Percentiles rank a stretch among this genome's conserved stretches.
Conservation (phyloP, 2,113 vertebrate species). For the Spheniscus mendiculus region DNA sequence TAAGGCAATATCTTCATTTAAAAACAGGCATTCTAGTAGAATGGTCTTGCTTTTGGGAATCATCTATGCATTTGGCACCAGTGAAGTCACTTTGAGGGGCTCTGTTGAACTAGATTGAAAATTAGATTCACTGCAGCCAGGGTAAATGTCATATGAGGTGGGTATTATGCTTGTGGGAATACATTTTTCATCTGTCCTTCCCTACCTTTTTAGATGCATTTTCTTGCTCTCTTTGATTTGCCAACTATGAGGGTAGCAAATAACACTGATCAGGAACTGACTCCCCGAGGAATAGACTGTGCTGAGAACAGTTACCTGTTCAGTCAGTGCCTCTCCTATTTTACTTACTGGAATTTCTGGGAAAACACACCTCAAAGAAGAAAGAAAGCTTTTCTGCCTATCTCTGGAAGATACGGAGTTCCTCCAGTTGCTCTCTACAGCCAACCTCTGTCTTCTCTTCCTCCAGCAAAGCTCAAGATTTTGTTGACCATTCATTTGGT, state of each 20-base stretch:
- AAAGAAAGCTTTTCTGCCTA: background rate
- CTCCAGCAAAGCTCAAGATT: background rate
- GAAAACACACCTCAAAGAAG: background rate
- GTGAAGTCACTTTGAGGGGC: background rate
- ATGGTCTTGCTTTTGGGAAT: background rate
- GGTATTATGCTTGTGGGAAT: background rate
- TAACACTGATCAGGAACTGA: background rate
- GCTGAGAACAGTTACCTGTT: background rate
- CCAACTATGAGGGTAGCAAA: background rate
- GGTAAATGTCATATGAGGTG: background rate
- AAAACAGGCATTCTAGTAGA: background rate
- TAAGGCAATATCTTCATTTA: background rate
- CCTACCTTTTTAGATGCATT: background rate
- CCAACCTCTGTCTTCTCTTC: background rate
- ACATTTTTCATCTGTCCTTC: background rate
- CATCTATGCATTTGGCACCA: background rate
- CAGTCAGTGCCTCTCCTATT: background rate
- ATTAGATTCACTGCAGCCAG: background rate
- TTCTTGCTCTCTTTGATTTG: constrained; percentile 12
- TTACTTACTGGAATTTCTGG: background rate
- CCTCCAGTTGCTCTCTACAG: background rate
- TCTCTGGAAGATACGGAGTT: background rate
- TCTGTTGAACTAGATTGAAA: background rate
- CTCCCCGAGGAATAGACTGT: background rate
- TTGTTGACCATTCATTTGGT: background rate